These are phyloP conservation scores for Astur gentilis DNA, from an alignment of 2,113 vertebrate genomes.

Conservation along the genomic window DNA sequence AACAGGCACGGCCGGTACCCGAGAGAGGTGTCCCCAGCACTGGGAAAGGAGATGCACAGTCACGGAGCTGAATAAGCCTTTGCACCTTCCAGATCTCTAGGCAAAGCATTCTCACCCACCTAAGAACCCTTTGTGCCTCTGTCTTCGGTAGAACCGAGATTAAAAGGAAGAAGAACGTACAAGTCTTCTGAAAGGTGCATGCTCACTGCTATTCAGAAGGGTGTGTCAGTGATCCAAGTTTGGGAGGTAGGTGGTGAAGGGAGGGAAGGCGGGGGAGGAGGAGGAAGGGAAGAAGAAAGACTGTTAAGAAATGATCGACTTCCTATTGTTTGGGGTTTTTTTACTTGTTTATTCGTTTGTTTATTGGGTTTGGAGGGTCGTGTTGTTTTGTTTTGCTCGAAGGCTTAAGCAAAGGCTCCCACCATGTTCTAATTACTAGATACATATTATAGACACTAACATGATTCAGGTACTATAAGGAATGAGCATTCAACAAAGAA, in stretches of 20 bases:
- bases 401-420: not conserved
- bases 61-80: not conserved
- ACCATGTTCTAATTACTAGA: not conserved
- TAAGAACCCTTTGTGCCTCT: not conserved
- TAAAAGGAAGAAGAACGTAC: not conserved
- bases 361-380: not conserved
- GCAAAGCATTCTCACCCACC: not conserved
- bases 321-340: not conserved
- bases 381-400: not conserved
- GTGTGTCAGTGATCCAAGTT: not conserved
- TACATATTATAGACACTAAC: not conserved
- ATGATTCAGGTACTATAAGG: not conserved
- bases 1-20: not conserved
- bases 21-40: not conserved
- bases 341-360: not conserved
- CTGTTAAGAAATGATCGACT: fast-evolving
- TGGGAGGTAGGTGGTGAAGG: not conserved
- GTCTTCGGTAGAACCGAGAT: not conserved
- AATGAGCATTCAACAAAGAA: not conserved
- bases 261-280: not conserved
- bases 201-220: not conserved
- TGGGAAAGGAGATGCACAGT: not conserved
- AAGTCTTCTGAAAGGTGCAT: not conserved
- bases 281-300: not conserved
- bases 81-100: not conserved